phyloP scores from a whole-genome alignment of 2,113 vertebrate species.

The Pipra filicauda region DNA sequence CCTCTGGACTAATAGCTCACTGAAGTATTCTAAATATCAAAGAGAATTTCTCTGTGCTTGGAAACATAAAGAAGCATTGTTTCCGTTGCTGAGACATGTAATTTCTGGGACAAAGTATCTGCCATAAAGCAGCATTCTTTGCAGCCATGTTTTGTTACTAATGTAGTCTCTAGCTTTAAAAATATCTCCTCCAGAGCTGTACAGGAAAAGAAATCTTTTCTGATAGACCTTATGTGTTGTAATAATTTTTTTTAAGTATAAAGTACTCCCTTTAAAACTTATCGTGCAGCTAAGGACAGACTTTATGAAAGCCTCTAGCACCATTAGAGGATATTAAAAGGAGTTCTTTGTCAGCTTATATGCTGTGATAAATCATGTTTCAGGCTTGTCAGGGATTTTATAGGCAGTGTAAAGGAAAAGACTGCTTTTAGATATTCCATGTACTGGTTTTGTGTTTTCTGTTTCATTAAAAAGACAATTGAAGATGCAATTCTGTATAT shows the following conservation, averaged over 20 bases:
- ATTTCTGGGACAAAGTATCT: neutral
- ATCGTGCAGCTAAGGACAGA: neutral
- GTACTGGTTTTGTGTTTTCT: neutral
- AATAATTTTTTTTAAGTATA: neutral
- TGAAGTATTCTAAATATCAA: neutral
- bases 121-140: neutral
- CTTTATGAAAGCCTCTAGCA: neutral
- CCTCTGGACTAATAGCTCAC: neutral
- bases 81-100: neutral
- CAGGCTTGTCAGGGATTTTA: neutral
- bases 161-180: neutral
- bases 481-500: neutral
- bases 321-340: slow-evolving; percentile 34
- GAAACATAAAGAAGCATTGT: neutral
- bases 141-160: neutral
- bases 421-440: neutral
- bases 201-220: neutral
- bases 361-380: slow-evolving; percentile 14
- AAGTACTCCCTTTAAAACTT: neutral
- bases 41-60: neutral
- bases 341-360: slow-evolving; percentile 34
- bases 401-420: neutral
- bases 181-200: neutral
- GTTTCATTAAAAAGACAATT: neutral
- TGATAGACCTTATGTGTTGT: neutral